Conservation (phyloP, 2,113 vertebrate species). For the Sinocyclocheilus anophthalmus region DNA sequence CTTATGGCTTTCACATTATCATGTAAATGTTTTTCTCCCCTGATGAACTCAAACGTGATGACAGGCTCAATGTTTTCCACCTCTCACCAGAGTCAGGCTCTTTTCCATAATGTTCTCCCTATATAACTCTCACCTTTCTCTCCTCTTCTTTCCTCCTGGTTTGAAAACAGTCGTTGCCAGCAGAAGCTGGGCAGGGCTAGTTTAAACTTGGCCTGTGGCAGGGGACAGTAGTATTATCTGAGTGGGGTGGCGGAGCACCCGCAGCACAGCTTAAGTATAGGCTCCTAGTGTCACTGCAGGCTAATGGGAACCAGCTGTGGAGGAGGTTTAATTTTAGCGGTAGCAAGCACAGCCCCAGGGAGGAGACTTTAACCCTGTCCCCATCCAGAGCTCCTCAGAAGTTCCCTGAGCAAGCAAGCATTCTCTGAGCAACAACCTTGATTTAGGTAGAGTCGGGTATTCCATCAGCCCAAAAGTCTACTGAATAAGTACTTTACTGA, state of each 20-base stretch:
- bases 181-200: conserved; percentile 49
- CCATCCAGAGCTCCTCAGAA: conserved; percentile 33
- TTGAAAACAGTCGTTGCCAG: conserved; percentile 50
- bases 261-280: conserved; percentile 63
- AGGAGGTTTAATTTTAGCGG: conserved; percentile 74
- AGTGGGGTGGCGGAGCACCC: conserved; percentile 47
- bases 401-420: background rate
- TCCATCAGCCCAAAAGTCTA: background rate
- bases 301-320: conserved; percentile 80
- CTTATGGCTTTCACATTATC: background rate
- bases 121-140: conserved; percentile 35
- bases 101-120: conserved; percentile 38
- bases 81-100: conserved; percentile 27
- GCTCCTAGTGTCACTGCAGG: conserved; percentile 67
- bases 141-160: conserved; percentile 29
- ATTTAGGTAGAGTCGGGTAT: background rate
- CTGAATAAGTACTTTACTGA: background rate
- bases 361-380: conserved; percentile 61
- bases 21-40: conserved; percentile 7
- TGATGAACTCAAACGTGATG: conserved; percentile 6
- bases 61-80: background rate
- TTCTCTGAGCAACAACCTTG: background rate
- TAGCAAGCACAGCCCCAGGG: conserved; percentile 65
- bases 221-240: conserved; percentile 62
- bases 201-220: conserved; percentile 58